Conservation (phyloP, 2,113 vertebrate genomes). For the Clarias macrocephalus region DNA sequence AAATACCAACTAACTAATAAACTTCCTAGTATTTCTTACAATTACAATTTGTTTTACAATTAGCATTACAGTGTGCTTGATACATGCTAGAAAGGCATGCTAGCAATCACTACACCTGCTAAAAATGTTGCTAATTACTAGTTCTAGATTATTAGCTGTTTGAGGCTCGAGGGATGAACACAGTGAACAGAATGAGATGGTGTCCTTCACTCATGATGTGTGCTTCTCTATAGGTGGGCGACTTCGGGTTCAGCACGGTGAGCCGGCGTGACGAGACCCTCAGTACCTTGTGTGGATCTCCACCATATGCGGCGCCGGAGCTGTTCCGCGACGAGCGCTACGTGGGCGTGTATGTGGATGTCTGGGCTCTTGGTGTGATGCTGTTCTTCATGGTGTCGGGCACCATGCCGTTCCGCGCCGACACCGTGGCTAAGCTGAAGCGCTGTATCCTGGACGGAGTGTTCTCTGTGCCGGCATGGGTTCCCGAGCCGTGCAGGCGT, state of each 20-base stretch:
- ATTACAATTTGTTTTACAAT: background rate
- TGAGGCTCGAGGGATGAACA: background rate
- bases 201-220: background rate
- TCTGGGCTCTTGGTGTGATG: constrained; percentile 94
- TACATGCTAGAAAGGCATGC: background rate
- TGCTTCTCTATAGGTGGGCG: constrained; percentile 71
- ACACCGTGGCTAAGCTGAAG: constrained; percentile 93
- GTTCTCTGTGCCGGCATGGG: constrained; percentile 77
- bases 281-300: constrained; percentile 95
- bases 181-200: background rate
- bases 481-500: constrained; percentile 84
- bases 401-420: constrained; percentile 91
- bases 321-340: constrained; percentile 94
- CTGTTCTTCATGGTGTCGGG: constrained; percentile 91
- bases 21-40: background rate
- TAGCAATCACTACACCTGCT: background rate
- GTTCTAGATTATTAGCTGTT: background rate
- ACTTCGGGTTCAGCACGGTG: constrained; percentile 96
- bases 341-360: constrained; percentile 82
- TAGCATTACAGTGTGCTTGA: background rate
- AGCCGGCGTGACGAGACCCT: constrained; percentile 86
- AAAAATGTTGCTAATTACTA: background rate
- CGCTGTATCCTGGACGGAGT: constrained; percentile 89
- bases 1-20: background rate
- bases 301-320: constrained; percentile 92